These are phyloP conservation scores for Serrognathus titanus DNA, from an alignment of 2,888 invertebrate species.

Conservation along the genomic window DNA sequence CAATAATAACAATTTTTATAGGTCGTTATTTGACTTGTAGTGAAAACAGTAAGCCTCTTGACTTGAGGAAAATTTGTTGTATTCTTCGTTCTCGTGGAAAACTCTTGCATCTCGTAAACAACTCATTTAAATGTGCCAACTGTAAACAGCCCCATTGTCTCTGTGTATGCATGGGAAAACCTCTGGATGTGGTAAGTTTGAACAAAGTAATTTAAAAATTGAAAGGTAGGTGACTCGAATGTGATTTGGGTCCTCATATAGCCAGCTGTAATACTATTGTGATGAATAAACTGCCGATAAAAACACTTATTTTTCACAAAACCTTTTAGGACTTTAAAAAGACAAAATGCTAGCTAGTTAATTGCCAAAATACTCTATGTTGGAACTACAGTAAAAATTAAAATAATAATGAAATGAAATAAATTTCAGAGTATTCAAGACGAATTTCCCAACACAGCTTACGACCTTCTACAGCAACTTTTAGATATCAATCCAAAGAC, in stretches of 20 bases:
- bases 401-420: no score
- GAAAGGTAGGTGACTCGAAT: neutral
- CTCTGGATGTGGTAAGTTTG: conserved; percentile 13
- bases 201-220: conserved; percentile 5
- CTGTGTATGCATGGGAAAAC: conserved; percentile 44
- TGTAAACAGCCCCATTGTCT: conserved; percentile 47
- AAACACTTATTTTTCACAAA: no score
- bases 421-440: conserved; percentile 32
- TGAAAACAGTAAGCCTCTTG: conserved; percentile 51
- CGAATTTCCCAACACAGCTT: conserved; percentile 67
- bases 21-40: conserved; percentile 56
- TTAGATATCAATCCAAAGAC: conserved; percentile 76
- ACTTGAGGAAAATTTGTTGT: conserved; percentile 50
- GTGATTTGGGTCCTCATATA: no score
- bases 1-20: conserved; percentile 22
- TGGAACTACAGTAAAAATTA: no score
- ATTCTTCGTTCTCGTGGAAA: conserved; percentile 44
- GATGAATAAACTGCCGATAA: no score
- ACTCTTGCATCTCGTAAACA: conserved; percentile 16
- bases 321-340: no score
- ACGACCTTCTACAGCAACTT: conserved; percentile 66
- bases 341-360: no score
- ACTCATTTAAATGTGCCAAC: conserved; percentile 37
- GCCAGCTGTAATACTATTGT: neutral
- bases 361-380: no score